phyloP scores from a whole-genome alignment of 1,140 invertebrate species.

The Triops longicaudatus region DNA sequence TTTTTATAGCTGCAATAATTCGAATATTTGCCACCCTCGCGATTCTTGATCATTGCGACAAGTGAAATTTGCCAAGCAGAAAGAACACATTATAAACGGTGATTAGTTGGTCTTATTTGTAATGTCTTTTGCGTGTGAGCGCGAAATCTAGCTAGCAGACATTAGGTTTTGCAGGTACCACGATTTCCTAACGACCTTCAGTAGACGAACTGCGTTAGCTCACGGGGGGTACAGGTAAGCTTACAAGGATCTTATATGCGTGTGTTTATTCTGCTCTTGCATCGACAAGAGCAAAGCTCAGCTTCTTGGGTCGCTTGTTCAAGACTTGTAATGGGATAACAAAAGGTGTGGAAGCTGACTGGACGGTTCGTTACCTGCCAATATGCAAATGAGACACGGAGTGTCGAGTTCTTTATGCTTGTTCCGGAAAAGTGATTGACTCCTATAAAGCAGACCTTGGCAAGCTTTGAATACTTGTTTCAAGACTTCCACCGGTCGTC shows the following conservation, averaged over 20 bases:
- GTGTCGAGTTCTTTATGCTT: neutral
- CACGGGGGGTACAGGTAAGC: neutral
- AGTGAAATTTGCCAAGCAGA: no score
- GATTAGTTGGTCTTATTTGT: neutral
- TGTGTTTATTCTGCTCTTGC: neutral
- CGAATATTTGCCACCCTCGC: no score
- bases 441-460: neutral
- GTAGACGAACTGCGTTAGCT: neutral
- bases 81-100: no score
- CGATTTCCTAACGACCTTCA: neutral
- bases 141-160: neutral
- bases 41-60: no score
- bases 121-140: neutral
- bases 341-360: constrained; percentile 3
- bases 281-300: neutral
- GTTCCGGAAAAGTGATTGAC: neutral
- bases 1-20: no score
- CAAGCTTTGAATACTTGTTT: neutral
- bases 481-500: neutral
- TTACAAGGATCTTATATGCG: neutral
- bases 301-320: neutral
- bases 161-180: neutral
- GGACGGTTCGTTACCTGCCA: neutral
- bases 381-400: neutral
- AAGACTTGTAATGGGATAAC: neutral